These are phyloP conservation scores for Alces alces DNA, from an alignment of 2,113 vertebrate genomes.

Conservation along the genomic window DNA sequence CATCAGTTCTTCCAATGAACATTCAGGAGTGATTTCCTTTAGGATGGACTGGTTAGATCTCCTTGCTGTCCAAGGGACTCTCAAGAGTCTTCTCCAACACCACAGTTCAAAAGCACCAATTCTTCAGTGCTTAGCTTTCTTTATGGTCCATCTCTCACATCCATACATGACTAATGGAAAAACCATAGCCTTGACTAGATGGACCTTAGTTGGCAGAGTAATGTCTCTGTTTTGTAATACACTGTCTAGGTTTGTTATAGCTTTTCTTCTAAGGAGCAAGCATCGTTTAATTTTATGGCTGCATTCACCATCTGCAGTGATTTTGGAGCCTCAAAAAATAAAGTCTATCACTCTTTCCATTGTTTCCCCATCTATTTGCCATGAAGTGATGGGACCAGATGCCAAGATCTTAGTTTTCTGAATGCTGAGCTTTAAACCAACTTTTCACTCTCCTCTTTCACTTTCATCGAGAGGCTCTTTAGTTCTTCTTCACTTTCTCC, in stretches of 20 bases:
- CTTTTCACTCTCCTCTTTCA: neutral
- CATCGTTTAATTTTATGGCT: neutral
- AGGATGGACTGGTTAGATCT: neutral
- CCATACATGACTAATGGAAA: neutral
- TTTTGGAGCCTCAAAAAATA: neutral
- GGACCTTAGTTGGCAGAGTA: neutral
- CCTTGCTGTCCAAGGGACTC: neutral
- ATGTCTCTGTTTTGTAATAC: neutral
- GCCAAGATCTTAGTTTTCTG: neutral
- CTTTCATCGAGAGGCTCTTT: neutral
- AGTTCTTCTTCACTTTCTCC: neutral
- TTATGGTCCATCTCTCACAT: neutral
- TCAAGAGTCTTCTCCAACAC: neutral
- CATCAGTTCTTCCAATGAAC: neutral
- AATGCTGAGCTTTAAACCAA: neutral
- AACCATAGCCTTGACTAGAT: neutral
- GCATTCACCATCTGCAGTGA: neutral
- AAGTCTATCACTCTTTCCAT: neutral
- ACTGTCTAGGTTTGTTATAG: neutral
- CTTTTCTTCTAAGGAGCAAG: neutral
- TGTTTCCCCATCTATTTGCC: neutral
- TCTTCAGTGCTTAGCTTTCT: rapidly evolving
- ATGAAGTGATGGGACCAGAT: neutral
- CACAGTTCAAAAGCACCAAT: neutral
- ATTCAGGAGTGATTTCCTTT: neutral